Conservation (phyloP, 2,888 invertebrate genomes). For the Dendrolimus houi region DNA sequence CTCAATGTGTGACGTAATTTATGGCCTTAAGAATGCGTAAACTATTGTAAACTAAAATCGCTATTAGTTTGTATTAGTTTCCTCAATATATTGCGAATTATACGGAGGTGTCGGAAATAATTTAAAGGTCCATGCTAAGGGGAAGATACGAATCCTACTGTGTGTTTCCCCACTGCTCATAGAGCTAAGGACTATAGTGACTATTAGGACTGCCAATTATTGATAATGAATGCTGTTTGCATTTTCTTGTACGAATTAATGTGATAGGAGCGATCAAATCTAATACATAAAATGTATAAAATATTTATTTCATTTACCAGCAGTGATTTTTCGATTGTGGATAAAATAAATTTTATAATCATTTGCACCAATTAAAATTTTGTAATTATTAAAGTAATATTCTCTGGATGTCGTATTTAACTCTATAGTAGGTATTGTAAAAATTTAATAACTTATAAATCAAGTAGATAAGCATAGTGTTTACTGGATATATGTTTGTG, state of each 20-base stretch:
- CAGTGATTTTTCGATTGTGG: slow-evolving; percentile 42
- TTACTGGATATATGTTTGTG: slow-evolving; percentile 65
- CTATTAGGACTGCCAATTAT: slow-evolving; percentile 65
- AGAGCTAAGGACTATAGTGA: slow-evolving; percentile 39
- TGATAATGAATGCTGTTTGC: slow-evolving; percentile 51
- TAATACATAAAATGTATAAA: slow-evolving; percentile 39
- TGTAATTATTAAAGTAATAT: slow-evolving; percentile 70
- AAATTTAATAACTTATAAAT: slow-evolving; percentile 63
- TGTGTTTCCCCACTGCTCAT: slow-evolving; percentile 13
- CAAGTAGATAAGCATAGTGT: slow-evolving; percentile 62
- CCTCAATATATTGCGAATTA: neutral
- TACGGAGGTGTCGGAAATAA: slow-evolving; percentile 2
- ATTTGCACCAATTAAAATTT: slow-evolving; percentile 67
- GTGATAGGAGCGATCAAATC: slow-evolving; percentile 57
- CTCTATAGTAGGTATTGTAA: slow-evolving; percentile 67
- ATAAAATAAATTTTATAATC: slow-evolving; percentile 57
- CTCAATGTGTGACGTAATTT: no score
- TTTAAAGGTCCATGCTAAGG: slow-evolving; percentile 5
- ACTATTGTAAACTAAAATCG: no score
- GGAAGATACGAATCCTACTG: slow-evolving; percentile 5
- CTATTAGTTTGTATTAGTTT: no score
- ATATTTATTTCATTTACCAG: slow-evolving; percentile 42
- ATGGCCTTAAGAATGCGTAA: no score
- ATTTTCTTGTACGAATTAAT: slow-evolving; percentile 60
- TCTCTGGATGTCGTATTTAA: slow-evolving; percentile 74